Evolutionary conservation across 53 echinoderm and acorn worm species (phyloP).

Genomic region (Crossaster papposus): DNA sequence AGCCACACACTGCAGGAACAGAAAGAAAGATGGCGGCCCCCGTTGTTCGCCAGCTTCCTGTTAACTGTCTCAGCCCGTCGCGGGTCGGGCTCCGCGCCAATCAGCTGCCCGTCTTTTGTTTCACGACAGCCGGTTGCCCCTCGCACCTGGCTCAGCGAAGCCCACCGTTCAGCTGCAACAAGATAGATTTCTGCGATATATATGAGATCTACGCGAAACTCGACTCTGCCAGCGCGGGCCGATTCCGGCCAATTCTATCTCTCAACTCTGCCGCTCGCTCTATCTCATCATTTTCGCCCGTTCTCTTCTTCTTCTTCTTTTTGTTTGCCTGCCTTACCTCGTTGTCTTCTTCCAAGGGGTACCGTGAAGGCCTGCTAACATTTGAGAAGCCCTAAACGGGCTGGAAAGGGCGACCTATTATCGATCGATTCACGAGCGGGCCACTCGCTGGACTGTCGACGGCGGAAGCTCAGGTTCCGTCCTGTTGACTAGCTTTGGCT

Average conservation of each 20-base stretch:
- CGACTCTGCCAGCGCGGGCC: slow-evolving; percentile 36
- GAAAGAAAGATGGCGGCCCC: slow-evolving; percentile 21
- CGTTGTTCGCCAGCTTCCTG: slow-evolving; percentile 14
- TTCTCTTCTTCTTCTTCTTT: not conserved
- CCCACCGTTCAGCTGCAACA: slow-evolving; percentile 4
- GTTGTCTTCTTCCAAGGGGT: slow-evolving; percentile 5
- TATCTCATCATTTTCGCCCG: not conserved
- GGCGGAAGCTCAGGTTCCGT: not conserved
- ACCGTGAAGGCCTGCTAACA: slow-evolving; percentile 44
- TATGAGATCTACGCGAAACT: slow-evolving; percentile 58
- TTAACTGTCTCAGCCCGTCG: not conserved
- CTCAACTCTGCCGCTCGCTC: not conserved
- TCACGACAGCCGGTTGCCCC: slow-evolving; percentile 12
- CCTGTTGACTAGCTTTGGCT: not conserved
- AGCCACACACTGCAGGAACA: not conserved
- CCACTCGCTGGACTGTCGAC: not conserved
- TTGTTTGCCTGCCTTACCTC: not conserved
- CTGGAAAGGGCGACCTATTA: slow-evolving; percentile 50
- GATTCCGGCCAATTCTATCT: not conserved
- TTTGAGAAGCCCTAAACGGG: slow-evolving; percentile 52
- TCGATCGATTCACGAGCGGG: slow-evolving; percentile 19
- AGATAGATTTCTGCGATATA: slow-evolving; percentile 44
- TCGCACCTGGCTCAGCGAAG: slow-evolving; percentile 37
- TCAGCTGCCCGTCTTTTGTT: slow-evolving; percentile 41
- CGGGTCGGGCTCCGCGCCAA: not conserved